Evolutionary conservation across 2,888 invertebrate genomes (phyloP).

Genomic region (Oscheius sp.): DNA sequence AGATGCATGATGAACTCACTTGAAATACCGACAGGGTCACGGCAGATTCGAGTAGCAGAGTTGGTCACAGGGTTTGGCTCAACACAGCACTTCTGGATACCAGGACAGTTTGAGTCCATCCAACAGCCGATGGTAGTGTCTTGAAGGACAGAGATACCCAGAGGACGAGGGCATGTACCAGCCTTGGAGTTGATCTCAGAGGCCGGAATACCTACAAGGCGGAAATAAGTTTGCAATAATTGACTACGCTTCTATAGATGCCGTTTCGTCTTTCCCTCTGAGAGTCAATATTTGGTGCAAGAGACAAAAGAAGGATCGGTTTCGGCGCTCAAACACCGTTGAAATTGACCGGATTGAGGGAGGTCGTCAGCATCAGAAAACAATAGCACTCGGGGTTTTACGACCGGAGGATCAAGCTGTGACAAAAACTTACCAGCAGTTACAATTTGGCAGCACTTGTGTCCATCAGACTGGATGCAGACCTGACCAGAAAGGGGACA

Average conservation of each 20-base stretch:
- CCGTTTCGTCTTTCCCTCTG: conserved; percentile 10
- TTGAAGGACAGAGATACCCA: conserved; percentile 67
- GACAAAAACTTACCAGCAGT: conserved; percentile 54
- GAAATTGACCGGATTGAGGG: conserved; percentile 34
- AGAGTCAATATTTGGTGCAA: conserved; percentile 28
- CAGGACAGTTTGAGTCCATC: conserved; percentile 72
- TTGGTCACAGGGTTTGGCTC: conserved; percentile 71
- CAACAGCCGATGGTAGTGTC: conserved; percentile 69
- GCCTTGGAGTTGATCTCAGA: conserved; percentile 71
- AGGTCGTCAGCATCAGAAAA: conserved; percentile 18
- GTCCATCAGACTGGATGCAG: conserved; percentile 69
- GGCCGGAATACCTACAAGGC: conserved; percentile 68
- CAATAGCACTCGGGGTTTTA: conserved; percentile 16
- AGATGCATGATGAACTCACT: conserved; percentile 47
- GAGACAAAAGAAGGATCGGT: conserved; percentile 38
- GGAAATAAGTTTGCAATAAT: conserved; percentile 38
- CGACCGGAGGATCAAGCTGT: background rate
- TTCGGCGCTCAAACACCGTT: conserved; percentile 32
- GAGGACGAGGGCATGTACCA: conserved; percentile 69
- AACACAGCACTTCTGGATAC: conserved; percentile 72
- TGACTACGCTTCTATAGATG: background rate
- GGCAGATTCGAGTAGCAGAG: conserved; percentile 69
- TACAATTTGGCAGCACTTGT: conserved; percentile 69
- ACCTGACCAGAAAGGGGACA: conserved; percentile 71
- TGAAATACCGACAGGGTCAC: conserved; percentile 69